Evolutionary conservation across 92 coral and sea anemone genomes (phyloP).

Genomic region (Epizoanthus fatuus): DNA sequence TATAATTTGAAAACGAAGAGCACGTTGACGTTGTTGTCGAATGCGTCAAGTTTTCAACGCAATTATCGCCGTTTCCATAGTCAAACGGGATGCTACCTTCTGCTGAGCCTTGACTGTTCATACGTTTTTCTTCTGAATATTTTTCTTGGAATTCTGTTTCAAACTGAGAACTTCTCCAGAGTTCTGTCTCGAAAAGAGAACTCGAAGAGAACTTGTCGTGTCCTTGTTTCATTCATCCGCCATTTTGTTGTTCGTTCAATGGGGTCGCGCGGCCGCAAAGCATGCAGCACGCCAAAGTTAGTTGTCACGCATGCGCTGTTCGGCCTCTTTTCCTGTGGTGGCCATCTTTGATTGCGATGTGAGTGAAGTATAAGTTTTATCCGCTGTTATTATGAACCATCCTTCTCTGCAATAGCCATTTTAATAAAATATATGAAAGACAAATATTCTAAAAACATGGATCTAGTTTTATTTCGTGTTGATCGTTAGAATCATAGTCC

Average conservation of each 20-base stretch:
- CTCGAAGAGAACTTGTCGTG: too few species aligned
- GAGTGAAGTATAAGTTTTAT: slow-evolving; percentile 61
- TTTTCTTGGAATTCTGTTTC: background rate
- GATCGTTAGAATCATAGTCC: background rate
- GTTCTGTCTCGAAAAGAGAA: background rate
- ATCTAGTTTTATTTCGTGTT: slow-evolving; percentile 4
- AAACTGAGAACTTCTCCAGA: background rate
- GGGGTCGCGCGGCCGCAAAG: slow-evolving; percentile 24
- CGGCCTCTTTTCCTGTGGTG: slow-evolving; percentile 83
- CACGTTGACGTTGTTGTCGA: background rate
- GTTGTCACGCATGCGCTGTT: slow-evolving; percentile 58
- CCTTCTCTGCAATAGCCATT: background rate
- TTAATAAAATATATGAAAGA: background rate
- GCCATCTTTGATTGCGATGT: slow-evolving; percentile 83
- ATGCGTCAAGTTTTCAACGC: background rate
- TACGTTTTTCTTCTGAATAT: background rate
- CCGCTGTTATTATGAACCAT: slow-evolving; percentile 65
- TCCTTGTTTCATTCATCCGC: background rate
- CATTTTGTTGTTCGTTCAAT: background rate
- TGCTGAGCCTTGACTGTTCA: slow-evolving; percentile 5
- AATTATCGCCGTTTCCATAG: background rate
- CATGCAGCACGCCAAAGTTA: background rate
- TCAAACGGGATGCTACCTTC: slow-evolving; percentile 2
- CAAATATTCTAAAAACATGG: background rate
- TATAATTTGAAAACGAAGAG: background rate